Evolutionary conservation across 2,888 invertebrate species (phyloP), one percentile per base, ranked within the genome.

Genomic region (Temnothorax ravouxi): DNA sequence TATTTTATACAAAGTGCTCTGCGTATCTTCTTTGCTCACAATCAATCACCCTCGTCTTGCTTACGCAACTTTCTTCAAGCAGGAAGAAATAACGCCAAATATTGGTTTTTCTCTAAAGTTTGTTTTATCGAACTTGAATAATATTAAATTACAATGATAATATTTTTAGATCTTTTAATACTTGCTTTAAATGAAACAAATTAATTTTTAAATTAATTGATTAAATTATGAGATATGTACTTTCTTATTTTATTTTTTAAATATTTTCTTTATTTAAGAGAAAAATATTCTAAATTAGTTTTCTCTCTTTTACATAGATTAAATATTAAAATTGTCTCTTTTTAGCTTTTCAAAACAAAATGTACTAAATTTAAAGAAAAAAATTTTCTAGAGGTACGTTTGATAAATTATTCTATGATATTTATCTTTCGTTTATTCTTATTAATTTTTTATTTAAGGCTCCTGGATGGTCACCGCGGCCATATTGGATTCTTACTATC

Each of bases 1-100:
- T 94, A 93, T 94, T 94, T 94, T 93, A 93, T 93, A 93, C 91
- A 93, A 93, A 93, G 80, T 81, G 21, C 6, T 0, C 0, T 41
- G 6, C n/a, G 29, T 44, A 9, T 56, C 13, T 54, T 71, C 3
- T n/a, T 75, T 25, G 25, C 0, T 76, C 34, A 34, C 34, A 34
- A 34, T 34, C 11, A 15, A 44, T 41, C 4, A 4, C 5, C 2
- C 9, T 13, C 9, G 8, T 44, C 5, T 52, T 38, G 2, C 21
- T 6, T 50, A 21, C 9, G 21, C 9, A 61, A 74, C 8, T 29
- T n/a, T 3, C 25, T 56, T 25, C 6, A 44, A 25, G 18, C 1
- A 56, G 5, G 1, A 15, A 69, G n/a, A 50, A 66, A 0, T 29
- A n/a, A 34, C 6, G 15, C 3, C 9, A 52, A 71, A 34, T 15